A percentile compares a stretch with the other conserved stretches of the same genome.
These are phyloP conservation scores for Hypomecis atomaria DNA, from an alignment of 2,888 invertebrate species.

Conservation along the genomic window DNA sequence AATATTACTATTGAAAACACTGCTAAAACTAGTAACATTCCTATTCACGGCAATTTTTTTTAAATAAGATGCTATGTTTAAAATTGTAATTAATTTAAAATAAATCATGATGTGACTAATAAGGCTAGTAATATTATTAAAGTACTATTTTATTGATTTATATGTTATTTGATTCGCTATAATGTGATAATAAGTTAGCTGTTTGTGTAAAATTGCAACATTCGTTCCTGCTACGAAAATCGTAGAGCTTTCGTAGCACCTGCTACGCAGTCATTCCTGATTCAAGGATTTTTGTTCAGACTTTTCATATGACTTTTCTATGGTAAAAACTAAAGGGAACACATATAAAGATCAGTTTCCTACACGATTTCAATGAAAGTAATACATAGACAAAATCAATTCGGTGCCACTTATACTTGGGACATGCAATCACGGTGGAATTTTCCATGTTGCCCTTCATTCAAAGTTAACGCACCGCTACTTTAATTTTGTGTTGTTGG, in stretches of 20 bases:
- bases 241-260: slow-evolving; percentile 44
- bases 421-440: not conserved
- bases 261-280: slow-evolving; percentile 36
- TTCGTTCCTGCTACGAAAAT: slow-evolving; percentile 28
- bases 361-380: not conserved
- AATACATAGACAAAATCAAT: not conserved
- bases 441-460: not conserved
- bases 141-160: too few relatives aligned
- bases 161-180: too few relatives aligned
- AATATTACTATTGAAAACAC: too few relatives aligned
- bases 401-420: not conserved
- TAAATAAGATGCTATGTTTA: too few relatives aligned
- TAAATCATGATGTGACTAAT: too few relatives aligned
- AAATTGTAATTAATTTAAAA: too few relatives aligned
- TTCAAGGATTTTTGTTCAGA: slow-evolving; percentile 20
- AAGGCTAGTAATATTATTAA: too few relatives aligned
- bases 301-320: too few relatives aligned
- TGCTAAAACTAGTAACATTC: too few relatives aligned
- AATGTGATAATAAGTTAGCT: not conserved
- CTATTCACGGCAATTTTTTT: too few relatives aligned
- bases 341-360: not conserved
- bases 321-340: too few relatives aligned
- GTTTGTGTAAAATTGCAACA: not conserved
- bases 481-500: not conserved
- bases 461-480: not conserved